phyloP scores from a whole-genome alignment of 2,888 invertebrate genomes.

The Vesta saturnalis region DNA sequence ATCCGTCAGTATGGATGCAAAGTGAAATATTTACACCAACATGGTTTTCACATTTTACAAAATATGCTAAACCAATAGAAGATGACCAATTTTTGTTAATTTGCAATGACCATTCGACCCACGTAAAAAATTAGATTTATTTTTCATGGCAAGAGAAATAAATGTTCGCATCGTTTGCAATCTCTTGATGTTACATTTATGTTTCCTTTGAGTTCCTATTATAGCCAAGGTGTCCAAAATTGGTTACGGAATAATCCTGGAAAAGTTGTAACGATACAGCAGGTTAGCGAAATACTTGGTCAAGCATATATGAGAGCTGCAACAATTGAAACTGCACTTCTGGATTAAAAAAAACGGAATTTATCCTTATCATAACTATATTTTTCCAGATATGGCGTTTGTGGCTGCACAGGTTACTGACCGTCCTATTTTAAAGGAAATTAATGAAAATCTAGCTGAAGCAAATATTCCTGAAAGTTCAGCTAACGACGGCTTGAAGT shows the following conservation, averaged over 20 bases:
- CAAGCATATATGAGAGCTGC: no score
- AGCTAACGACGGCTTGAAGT: background rate
- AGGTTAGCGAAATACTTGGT: background rate
- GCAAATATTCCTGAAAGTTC: background rate
- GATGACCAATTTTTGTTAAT: no score
- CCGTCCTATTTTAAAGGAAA: background rate
- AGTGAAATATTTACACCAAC: no score
- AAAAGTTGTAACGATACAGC: background rate
- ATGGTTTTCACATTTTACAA: no score
- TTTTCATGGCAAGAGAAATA: no score
- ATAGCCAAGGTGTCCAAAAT: no score
- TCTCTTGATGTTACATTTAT: background rate
- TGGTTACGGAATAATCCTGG: background rate
- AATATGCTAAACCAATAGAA: no score
- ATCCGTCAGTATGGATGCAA: no score
- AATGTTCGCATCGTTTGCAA: background rate
- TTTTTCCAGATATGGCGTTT: background rate
- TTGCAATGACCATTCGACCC: no score
- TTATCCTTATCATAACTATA: background rate
- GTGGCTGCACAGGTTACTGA: background rate
- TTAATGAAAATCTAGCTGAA: background rate
- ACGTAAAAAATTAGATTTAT: no score
- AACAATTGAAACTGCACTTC: background rate
- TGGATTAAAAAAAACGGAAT: background rate
- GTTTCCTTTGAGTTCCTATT: no score